phyloP scores from a whole-genome alignment of 2,113 vertebrate genomes.

The Charadrius vociferus region DNA sequence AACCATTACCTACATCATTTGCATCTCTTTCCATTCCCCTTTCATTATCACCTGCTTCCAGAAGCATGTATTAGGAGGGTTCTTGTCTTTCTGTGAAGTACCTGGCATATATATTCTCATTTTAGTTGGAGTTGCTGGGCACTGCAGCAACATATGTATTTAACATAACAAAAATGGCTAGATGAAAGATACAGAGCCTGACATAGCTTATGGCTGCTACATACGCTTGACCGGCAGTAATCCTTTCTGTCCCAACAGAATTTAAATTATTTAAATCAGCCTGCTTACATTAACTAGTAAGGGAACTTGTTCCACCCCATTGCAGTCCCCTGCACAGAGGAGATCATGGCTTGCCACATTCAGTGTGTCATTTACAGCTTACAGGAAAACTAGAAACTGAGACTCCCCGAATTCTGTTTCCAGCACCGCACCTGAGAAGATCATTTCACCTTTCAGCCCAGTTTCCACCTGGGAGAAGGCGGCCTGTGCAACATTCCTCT shows the following conservation, averaged over 20 bases:
- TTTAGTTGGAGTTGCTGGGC: not conserved
- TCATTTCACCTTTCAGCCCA: not conserved
- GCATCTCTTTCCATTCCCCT: not conserved
- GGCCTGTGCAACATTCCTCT: not conserved
- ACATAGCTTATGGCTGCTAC: not conserved
- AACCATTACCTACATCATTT: not conserved
- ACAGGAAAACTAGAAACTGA: not conserved
- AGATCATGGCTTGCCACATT: not conserved
- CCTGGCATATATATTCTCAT: not conserved
- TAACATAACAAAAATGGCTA: not conserved
- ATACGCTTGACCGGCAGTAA: not conserved
- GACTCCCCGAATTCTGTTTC: not conserved
- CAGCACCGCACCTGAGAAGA: not conserved
- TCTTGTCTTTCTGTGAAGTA: not conserved
- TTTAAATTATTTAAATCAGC: conserved; percentile 21
- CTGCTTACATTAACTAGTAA: not conserved
- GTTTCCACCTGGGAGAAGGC: not conserved
- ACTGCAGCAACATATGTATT: not conserved
- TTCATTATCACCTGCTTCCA: not conserved
- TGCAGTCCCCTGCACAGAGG: not conserved
- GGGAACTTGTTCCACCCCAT: not conserved
- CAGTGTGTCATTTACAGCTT: not conserved
- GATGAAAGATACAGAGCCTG: not conserved
- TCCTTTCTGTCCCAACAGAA: not conserved
- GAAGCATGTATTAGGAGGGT: not conserved